Base-by-base conservation (phyloP, 2,797 vertebrate genomes). In the Myotis pilosus region DNA sequence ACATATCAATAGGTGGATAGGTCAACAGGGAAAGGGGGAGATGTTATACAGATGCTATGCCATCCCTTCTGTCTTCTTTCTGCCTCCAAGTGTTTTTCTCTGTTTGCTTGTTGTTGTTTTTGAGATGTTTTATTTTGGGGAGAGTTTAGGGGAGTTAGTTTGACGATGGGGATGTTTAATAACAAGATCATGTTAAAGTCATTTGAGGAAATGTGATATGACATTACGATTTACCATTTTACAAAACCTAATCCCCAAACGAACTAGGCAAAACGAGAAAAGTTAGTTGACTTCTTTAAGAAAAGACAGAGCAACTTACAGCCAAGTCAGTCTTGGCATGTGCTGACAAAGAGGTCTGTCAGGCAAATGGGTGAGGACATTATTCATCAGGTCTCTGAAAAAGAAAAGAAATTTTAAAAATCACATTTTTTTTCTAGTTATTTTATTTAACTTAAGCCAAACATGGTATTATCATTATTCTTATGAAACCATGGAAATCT, bases 311-410 rank as follows among this genome's bases (percentile, higher is more conserved):
- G 9, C 38, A 82, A 98, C 99, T 99, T 98, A 99, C 99, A 99
- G 98, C 99, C 99, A 99, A 88, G 99, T 99, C 78, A 99, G 97
- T 87, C 97, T 98, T 10, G 99, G 99, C 99, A 99, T 99, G 97
- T 99, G 98, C 82, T 97, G 98, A 96, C 99, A 99, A 69, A 99
- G 98, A 82, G 98, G 97, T 91, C 98, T 98, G 96, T 99, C 99
- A 87, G 99, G 99, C 91, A 99, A 97, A 88, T 84, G 98, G 36
- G 98, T 97, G 96, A 99, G 98, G 89, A 98, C 98, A 95, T 99
- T 99, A 97, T 99, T 99, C 98, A 99, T 97, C 98, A 99, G 94
- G 80, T 98, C 99, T 96, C 99, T 99, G 97, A 28, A 94, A 95
- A 95, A 94, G 57, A 49, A 95, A 69, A 57, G 80, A 94, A 89